These are phyloP conservation scores for Himantopus leucocephalus DNA, from an alignment of 2,113 vertebrate genomes.

Conservation along the genomic window DNA sequence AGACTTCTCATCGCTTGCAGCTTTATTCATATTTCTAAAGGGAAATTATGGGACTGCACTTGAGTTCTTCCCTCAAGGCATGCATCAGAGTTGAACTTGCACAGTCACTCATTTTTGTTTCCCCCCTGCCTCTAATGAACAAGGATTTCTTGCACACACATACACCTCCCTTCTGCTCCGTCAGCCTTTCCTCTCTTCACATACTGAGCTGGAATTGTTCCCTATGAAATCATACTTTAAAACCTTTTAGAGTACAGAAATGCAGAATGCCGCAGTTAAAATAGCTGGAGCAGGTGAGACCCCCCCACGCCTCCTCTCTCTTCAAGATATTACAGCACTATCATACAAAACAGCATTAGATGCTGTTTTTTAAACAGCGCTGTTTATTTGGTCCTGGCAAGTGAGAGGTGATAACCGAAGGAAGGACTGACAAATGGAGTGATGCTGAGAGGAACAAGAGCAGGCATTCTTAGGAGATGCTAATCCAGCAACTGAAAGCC, in stretches of 20 bases:
- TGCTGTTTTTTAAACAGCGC: accelerated
- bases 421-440: not conserved
- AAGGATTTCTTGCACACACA: not conserved
- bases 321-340: not conserved
- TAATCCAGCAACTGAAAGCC: not conserved
- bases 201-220: not conserved
- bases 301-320: not conserved
- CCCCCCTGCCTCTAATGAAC: not conserved
- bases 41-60: not conserved
- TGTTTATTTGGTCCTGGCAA: not conserved
- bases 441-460: not conserved
- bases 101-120: not conserved
- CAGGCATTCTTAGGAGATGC: not conserved
- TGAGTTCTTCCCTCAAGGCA: not conserved
- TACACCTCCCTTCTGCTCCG: not conserved
- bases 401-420: not conserved
- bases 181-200: not conserved
- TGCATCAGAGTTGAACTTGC: not conserved
- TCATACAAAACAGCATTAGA: not conserved
- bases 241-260: not conserved
- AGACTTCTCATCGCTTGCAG: not conserved
- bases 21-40: not conserved
- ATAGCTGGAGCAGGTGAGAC: not conserved
- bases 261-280: not conserved
- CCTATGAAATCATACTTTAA: not conserved